A percentile compares a stretch with the other conserved stretches of the same genome.
Conservation (phyloP, 2,113 vertebrate genomes). For the Ramphastos sulfuratus region DNA sequence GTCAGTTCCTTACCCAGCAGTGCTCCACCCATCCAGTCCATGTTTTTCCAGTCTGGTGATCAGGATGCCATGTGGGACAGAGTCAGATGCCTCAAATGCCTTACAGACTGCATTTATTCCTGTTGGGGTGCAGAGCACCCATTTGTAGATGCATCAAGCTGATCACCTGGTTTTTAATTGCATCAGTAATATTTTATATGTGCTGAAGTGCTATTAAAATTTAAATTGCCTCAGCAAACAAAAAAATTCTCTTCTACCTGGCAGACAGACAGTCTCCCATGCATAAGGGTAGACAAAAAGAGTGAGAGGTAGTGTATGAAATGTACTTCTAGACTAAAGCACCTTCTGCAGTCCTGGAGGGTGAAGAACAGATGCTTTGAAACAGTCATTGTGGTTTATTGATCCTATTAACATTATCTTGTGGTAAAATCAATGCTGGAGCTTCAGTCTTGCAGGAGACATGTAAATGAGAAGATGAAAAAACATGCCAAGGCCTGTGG, state of each 20-base stretch:
- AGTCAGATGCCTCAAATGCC: too few species aligned
- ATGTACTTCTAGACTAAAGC: constrained; percentile 4
- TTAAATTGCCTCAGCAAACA: constrained; percentile 47
- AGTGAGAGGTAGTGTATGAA: not conserved
- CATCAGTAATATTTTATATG: constrained; percentile 70
- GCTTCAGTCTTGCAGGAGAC: constrained; percentile 73
- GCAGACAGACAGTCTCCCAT: constrained; percentile 37
- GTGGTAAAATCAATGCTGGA: constrained; percentile 74
- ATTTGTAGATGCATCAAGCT: constrained; percentile 25
- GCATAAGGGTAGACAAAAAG: constrained; percentile 6
- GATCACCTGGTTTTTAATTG: constrained; percentile 65
- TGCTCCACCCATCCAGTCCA: too few species aligned
- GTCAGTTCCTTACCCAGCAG: too few species aligned
- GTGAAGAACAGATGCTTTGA: constrained; percentile 67
- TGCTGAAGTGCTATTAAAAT: constrained; percentile 63
- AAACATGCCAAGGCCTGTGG: constrained; percentile 62
- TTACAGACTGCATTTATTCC: not conserved
- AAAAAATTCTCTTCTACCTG: constrained; percentile 52
- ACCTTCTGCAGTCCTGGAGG: constrained; percentile 38
- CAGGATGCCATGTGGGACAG: too few species aligned
- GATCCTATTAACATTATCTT: constrained; percentile 82
- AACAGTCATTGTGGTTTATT: constrained; percentile 73
- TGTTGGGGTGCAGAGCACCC: not conserved
- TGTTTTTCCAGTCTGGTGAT: too few species aligned
- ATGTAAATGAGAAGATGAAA: constrained; percentile 73